Percentiles rank a stretch among this genome's conserved stretches.
Conservation (phyloP, 2,797 vertebrate species). For the Pseudomugil tenellus region DNA sequence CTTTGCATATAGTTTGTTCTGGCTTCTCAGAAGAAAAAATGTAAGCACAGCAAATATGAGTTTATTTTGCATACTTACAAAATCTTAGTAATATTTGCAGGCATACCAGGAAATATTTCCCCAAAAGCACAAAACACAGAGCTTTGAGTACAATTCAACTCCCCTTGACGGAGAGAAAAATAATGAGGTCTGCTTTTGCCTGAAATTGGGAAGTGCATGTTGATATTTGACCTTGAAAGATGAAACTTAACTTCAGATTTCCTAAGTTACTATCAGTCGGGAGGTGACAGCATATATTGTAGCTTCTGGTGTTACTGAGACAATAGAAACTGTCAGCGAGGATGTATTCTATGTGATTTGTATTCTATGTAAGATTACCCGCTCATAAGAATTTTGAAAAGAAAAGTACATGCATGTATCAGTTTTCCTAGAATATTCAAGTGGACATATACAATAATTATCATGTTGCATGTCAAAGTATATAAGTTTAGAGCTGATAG, state of each 20-base stretch:
- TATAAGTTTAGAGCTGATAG: constrained; percentile 37
- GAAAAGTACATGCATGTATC: neutral
- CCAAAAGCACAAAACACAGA: constrained; percentile 10
- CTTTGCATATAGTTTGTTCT: constrained; percentile 50
- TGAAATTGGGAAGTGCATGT: constrained; percentile 5
- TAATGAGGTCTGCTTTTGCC: constrained; percentile 27
- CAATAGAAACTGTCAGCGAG: neutral
- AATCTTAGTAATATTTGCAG: constrained; percentile 54
- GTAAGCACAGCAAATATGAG: constrained; percentile 60
- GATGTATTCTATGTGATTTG: constrained; percentile 3
- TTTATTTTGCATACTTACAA: constrained; percentile 36
- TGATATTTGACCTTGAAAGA: neutral
- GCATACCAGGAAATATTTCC: constrained; percentile 30
- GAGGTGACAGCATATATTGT: neutral
- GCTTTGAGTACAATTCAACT: constrained; percentile 17
- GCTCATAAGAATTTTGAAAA: neutral
- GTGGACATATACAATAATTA: constrained; percentile 16
- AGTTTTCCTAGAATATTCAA: neutral
- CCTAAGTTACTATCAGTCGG: neutral
- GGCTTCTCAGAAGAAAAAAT: constrained; percentile 39
- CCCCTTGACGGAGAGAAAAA: constrained; percentile 22
- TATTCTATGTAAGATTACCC: neutral
- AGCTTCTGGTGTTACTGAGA: neutral
- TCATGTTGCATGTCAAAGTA: constrained; percentile 30
- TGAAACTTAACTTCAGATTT: neutral